phyloP scores from a whole-genome alignment of 1,140 invertebrate genomes.

The Lepidurus packardi region DNA sequence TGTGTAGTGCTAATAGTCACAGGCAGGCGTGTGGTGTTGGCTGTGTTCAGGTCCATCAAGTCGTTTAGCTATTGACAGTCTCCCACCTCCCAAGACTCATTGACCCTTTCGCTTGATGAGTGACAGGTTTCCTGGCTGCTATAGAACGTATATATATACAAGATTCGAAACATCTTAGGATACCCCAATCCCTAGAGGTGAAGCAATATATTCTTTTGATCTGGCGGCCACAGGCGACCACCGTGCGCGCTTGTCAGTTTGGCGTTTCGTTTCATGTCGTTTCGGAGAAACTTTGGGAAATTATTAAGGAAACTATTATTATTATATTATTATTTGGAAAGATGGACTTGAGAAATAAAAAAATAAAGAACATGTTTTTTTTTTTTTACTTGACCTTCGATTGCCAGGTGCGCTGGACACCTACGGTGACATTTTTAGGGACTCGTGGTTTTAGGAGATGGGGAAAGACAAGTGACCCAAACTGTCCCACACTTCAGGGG shows the following conservation, averaged over 20 bases:
- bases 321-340: too few species aligned
- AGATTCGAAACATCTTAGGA: background rate
- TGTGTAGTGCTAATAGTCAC: conserved; percentile 7
- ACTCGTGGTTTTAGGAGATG: background rate
- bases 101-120: background rate
- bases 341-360: background rate
- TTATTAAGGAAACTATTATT: too few species aligned
- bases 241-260: background rate
- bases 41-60: background rate
- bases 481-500: conserved; percentile 17
- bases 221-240: background rate
- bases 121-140: background rate
- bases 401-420: background rate
- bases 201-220: background rate
- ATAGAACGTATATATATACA: background rate
- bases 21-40: background rate
- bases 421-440: conserved; percentile 2
- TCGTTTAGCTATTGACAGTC: background rate
- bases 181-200: background rate
- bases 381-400: background rate
- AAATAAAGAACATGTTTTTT: background rate
- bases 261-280: background rate
- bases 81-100: background rate
- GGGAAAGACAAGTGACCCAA: conserved; percentile 11
- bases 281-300: background rate